Conservation (phyloP, 2,113 vertebrate species). For the Miniopterus natalensis region DNA sequence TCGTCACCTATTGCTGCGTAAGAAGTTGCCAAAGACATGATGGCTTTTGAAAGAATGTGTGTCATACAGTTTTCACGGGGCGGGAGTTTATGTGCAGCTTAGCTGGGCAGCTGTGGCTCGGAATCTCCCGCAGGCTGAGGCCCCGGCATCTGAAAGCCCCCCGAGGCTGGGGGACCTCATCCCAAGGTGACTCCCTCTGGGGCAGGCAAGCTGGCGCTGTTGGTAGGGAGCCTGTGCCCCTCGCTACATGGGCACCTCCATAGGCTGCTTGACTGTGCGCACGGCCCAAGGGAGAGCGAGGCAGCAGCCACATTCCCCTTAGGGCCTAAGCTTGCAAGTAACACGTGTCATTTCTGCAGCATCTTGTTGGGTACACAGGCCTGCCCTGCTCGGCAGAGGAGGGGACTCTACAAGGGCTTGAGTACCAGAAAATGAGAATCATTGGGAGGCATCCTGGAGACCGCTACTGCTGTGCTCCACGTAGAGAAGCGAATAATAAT, state of each 20-base stretch:
- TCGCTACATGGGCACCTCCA: not conserved
- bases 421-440: not conserved
- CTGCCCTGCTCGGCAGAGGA: not conserved
- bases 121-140: not conserved
- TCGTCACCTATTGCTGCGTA: not conserved
- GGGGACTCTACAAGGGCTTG: not conserved
- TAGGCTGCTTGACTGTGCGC: too few relatives aligned
- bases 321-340: not conserved
- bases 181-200: too few relatives aligned
- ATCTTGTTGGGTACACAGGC: too few relatives aligned
- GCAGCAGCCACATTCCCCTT: not conserved
- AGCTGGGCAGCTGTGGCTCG: not conserved
- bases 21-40: not conserved
- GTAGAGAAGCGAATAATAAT: not conserved
- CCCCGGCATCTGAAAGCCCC: not conserved
- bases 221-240: not conserved
- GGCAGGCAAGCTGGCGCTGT: not conserved
- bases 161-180: not conserved
- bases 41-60: not conserved
- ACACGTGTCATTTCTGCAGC: not conserved
- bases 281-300: not conserved
- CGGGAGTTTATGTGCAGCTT: not conserved
- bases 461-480: accelerated
- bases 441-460: not conserved
- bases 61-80: not conserved